Evolutionary conservation across 2,888 invertebrate genomes (phyloP), one percentile per base, ranked within the genome.

Genomic region (Synanthedon formicaeformis): DNA sequence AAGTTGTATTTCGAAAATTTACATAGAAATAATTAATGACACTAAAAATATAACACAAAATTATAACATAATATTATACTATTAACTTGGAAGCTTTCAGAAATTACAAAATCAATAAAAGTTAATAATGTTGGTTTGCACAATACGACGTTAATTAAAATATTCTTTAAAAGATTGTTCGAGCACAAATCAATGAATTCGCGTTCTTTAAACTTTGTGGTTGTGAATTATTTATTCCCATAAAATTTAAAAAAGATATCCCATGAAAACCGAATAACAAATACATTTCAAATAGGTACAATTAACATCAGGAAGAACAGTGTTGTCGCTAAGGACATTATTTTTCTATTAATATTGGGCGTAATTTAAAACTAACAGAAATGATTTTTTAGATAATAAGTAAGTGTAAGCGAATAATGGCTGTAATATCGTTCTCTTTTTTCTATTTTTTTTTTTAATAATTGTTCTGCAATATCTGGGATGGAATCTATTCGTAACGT

Each of bases 381-480:
- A 45, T 45, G 14, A 45, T 13, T 45, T n/a, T 14, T 12, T 45
- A 45, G 45, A n/a, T 45, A 10, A 45, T 45, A 45, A 14, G 4
- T 45, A 57, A 55, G 56, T 55, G 59, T 66, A 63, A 73, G 64
- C 64, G 63, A 72, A 65, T 75, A 64, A 60, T 70, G 70, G 73
- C 76, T 76, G 73, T 77, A 67, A 67, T 64, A 69, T 67, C 59
- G 59, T 10, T 64, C 67, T 63, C 66, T 65, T 57, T 34, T 8
- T 51, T 52, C 27, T 48, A 50, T 16, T 23, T 23, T 23, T 23
- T 4, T 23, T 23, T 23, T 50, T 40, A 52, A 55, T 54, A 51
- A 62, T 70, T 62, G 64, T 78, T 81, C 75, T 77, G 75, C 73
- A 69, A 74, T 81, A 78, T 83, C 84, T 82, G 83, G 78, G 82